Evolutionary conservation across 2,888 invertebrate species (phyloP).

Genomic region (Mythimna loreyi): DNA sequence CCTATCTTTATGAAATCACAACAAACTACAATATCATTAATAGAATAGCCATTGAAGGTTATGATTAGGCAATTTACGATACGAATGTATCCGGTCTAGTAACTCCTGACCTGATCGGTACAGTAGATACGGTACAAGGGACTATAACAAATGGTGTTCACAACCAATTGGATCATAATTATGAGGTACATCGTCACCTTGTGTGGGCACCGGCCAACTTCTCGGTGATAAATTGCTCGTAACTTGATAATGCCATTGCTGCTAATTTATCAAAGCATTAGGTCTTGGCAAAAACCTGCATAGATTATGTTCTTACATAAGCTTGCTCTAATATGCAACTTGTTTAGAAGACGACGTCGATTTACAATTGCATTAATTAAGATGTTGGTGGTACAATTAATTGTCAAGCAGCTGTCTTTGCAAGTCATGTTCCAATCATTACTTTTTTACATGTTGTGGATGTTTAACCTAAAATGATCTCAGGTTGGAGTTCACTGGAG

Average conservation of each 20-base stretch:
- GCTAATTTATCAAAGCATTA: slow-evolving; percentile 65
- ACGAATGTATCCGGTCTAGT: slow-evolving; percentile 65
- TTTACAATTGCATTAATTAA: slow-evolving; percentile 22
- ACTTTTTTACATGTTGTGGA: neutral
- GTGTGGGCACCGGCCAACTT: slow-evolving; percentile 58
- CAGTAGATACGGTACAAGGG: slow-evolving; percentile 49
- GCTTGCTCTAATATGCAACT: slow-evolving; percentile 34
- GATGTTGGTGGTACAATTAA: slow-evolving; percentile 18
- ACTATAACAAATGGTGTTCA: slow-evolving; percentile 53
- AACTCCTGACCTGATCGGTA: slow-evolving; percentile 60
- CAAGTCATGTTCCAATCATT: slow-evolving; percentile 12
- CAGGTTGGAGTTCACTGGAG: neutral
- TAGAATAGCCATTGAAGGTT: slow-evolving; percentile 49
- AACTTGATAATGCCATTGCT: slow-evolving; percentile 64
- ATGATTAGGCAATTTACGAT: slow-evolving; percentile 50
- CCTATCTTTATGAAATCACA: slow-evolving; percentile 38
- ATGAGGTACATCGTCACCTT: slow-evolving; percentile 57
- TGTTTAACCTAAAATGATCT: neutral
- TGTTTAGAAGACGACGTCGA: slow-evolving; percentile 14
- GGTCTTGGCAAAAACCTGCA: slow-evolving; percentile 57
- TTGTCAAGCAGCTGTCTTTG: slow-evolving; percentile 9
- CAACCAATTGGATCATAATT: slow-evolving; percentile 66
- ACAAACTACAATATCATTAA: slow-evolving; percentile 51
- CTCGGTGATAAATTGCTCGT: slow-evolving; percentile 59
- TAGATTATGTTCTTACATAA: slow-evolving; percentile 28